Evolutionary conservation across 2,888 invertebrate genomes (phyloP), one percentile per base, ranked within the genome.

Genomic region (Scrobipalpa atriplicella): DNA sequence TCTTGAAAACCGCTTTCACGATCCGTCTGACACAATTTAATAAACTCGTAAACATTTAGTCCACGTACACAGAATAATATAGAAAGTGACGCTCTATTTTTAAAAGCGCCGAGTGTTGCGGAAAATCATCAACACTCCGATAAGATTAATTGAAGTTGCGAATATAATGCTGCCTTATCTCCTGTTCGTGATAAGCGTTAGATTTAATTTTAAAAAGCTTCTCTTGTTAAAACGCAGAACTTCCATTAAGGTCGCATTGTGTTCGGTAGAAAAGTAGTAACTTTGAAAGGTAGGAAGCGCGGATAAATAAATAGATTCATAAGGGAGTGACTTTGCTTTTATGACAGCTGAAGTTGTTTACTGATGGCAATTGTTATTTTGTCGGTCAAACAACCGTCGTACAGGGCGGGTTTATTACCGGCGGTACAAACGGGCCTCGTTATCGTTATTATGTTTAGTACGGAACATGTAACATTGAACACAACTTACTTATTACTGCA

Each of bases 281-380:
- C 13, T 13, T 43, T 13, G 13, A 43, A 43, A 43, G 43, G 10
- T 43, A 43, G 43, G 43, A 8, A 13, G 13, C 43, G 43, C 10
- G 43, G 56, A 56, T 56, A 56, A 29, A 29, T 29, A 29, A 29
- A 29, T 16, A 16, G 38, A 16, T 61, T 38, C 38, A n/a, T 39
- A 68, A 71, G 69, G 72, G 75, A 75, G 75, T 75, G 76, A 72
- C 79, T 78, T 73, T 74, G 76, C 80, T 84, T 83, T 83, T 83
- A 84, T 81, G 81, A 81, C 79, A 80, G 77, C 76, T 70, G 74
- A 77, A 76, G 73, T 81, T 79, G 75, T 78, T 82, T 76, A 77
- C 77, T 74, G 72, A 70, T 75, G 70, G 71, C 67, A 71, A 72
- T 78, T 72, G 70, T 74, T 65, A 39, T 66, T 66, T 67, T 67